Evolutionary conservation across 2,888 invertebrate species (phyloP), one percentile per base, ranked within the genome.

Genomic region (Hemithea aestivaria): DNA sequence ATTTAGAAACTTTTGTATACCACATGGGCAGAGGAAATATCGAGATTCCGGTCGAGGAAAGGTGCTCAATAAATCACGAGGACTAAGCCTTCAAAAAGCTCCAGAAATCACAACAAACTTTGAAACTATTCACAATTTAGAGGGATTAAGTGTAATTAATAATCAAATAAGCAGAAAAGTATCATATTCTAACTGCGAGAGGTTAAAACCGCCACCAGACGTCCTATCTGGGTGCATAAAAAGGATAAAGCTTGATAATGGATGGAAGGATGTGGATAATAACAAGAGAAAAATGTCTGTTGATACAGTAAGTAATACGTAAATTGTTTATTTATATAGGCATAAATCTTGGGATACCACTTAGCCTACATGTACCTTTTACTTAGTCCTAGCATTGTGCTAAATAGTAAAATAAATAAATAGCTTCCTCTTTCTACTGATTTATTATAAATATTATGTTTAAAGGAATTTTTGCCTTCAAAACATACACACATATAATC

Each of bases 1-100:
- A 42, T 87, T 85, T 48, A 82, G 82, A 39, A 65, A 79, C 32
- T 88, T 63, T 54, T 88, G 87, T 53, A 72, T 87, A 1, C 88
- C 88, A 1, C 77, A 76, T 27, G 80, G 84, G 0, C 88, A 87
- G 55, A 70, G 88, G 40, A 82, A 70, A 44, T 78, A 78, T 32
- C 68, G 78, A 43, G 85, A 87, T 45, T 66, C 81, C 0, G 82
- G 82, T 0, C 59, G 84, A 53, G 82, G 83, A 1, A 82, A 70
- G 60, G 40, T 79, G 2, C 50, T 81, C 5, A 84, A 83, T 37
- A 82, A 66, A 58, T 51, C 62, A n/a, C 66, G 82, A 12, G 69
- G 70, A 20, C 34, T 45, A 2, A 76, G 72, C 27, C 76, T 75
- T 0, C 78, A 77, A 20, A 49, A 57, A 8, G 26, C 42, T 4